phyloP scores from a whole-genome alignment of 2,113 vertebrate species.

The Mionectes macconnelli region DNA sequence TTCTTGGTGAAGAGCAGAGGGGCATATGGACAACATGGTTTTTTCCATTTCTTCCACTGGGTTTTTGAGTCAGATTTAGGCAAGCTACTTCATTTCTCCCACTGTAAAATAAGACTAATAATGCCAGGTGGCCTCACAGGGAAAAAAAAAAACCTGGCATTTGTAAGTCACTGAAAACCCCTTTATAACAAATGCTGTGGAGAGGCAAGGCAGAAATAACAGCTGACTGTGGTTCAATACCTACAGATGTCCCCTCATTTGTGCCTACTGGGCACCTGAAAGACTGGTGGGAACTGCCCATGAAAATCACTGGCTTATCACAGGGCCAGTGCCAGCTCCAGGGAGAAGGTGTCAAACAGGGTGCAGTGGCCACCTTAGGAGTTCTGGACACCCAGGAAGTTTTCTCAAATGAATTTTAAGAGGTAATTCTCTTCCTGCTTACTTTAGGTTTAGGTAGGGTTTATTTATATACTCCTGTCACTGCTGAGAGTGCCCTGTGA shows the following conservation, averaged over 20 bases:
- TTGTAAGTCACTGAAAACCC: not conserved
- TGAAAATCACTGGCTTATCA: rapidly evolving
- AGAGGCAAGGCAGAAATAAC: not conserved
- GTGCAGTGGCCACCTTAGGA: not conserved
- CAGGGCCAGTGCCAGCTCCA: rapidly evolving
- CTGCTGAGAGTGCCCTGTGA: not conserved
- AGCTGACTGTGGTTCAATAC: not conserved
- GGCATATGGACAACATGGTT: not conserved
- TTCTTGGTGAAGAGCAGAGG: not conserved
- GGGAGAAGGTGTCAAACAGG: not conserved
- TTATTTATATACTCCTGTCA: slow-evolving; percentile 18
- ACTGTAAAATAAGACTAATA: not conserved
- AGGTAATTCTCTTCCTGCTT: slow-evolving; percentile 20
- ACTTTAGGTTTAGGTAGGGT: slow-evolving; percentile 31
- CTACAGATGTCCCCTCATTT: not conserved
- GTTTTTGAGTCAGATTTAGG: not conserved
- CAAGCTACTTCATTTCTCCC: not conserved
- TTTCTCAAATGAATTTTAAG: not conserved
- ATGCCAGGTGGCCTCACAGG: not conserved
- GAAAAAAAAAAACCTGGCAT: not conserved
- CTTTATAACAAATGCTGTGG: not conserved
- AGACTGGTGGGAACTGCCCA: not conserved
- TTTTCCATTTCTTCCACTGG: not conserved
- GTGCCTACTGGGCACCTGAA: not conserved
- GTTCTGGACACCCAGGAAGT: slow-evolving; percentile 24